A percentile compares a stretch with the other conserved stretches of the same genome.
phyloP scores from a whole-genome alignment of 2,797 vertebrate genomes.

The Chloroceryle inda region DNA sequence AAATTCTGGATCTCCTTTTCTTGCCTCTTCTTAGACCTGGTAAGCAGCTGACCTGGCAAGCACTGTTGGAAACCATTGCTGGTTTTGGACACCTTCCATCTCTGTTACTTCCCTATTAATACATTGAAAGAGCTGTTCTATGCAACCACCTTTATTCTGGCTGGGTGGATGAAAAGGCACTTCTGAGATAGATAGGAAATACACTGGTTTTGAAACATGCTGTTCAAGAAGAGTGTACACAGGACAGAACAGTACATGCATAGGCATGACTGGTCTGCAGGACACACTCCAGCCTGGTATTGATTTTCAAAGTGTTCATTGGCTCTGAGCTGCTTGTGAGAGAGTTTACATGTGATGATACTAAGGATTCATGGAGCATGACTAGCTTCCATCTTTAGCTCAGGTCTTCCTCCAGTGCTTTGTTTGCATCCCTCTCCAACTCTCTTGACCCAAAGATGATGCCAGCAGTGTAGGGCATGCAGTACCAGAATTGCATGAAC shows the following conservation, averaged over 20 bases:
- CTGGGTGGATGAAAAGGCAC: neutral
- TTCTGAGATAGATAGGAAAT: neutral
- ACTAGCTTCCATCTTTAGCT: neutral
- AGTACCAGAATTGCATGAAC: neutral
- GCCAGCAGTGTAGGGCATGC: neutral
- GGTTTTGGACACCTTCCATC: neutral
- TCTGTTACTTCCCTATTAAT: neutral
- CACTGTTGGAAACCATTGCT: neutral
- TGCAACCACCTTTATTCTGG: neutral
- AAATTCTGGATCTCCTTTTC: neutral
- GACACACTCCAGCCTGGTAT: neutral
- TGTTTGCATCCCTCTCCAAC: neutral
- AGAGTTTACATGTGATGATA: neutral
- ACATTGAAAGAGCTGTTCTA: neutral
- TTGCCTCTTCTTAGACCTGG: neutral
- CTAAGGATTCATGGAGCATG: fast-evolving
- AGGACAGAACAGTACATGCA: neutral
- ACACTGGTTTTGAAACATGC: neutral
- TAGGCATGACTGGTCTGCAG: neutral
- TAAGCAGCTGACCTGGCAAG: neutral
- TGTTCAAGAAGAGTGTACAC: neutral
- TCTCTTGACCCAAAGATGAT: neutral
- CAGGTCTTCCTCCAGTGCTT: neutral
- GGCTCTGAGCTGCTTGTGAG: neutral
- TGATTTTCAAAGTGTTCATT: neutral